These are phyloP conservation scores for Octomys mimax DNA, from an alignment of 2,797 vertebrate genomes.

Conservation along the genomic window DNA sequence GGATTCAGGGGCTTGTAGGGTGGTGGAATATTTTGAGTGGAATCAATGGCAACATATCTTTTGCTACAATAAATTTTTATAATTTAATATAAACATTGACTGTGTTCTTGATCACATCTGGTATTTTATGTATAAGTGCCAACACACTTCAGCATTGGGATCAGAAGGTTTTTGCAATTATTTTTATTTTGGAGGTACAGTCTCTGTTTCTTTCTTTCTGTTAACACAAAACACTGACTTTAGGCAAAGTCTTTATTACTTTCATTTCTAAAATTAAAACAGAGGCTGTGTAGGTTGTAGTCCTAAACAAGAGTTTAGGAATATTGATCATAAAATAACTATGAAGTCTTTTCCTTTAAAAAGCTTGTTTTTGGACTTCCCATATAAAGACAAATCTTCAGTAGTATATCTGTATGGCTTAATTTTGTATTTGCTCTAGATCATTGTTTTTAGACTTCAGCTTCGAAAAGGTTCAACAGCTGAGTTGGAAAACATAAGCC, in stretches of 20 bases:
- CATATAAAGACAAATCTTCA: not conserved
- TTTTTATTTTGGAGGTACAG: slow-evolving; percentile 19
- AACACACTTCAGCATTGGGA: not conserved
- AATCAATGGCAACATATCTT: not conserved
- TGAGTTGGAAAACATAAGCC: slow-evolving; percentile 64
- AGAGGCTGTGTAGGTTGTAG: not conserved
- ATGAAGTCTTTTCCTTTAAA: not conserved
- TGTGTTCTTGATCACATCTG: not conserved
- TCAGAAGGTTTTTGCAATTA: slow-evolving; percentile 15
- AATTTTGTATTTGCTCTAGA: not conserved
- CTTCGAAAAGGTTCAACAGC: slow-evolving; percentile 72
- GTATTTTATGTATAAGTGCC: not conserved
- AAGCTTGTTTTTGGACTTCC: not conserved
- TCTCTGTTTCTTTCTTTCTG: slow-evolving; percentile 18
- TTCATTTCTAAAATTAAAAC: slow-evolving; percentile 60
- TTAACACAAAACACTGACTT: not conserved
- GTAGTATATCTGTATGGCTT: not conserved
- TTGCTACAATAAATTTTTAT: not conserved
- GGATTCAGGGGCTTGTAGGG: not conserved
- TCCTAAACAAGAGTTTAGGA: slow-evolving; percentile 33
- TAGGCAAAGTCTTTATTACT: slow-evolving; percentile 39
- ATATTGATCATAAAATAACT: slow-evolving; percentile 16
- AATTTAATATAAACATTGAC: not conserved
- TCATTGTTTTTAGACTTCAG: slow-evolving; percentile 58
- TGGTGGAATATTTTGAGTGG: not conserved